Evolutionary conservation across 2,888 invertebrate species (phyloP), one percentile per base, ranked within the genome.

Genomic region (Sphinx pinastri): DNA sequence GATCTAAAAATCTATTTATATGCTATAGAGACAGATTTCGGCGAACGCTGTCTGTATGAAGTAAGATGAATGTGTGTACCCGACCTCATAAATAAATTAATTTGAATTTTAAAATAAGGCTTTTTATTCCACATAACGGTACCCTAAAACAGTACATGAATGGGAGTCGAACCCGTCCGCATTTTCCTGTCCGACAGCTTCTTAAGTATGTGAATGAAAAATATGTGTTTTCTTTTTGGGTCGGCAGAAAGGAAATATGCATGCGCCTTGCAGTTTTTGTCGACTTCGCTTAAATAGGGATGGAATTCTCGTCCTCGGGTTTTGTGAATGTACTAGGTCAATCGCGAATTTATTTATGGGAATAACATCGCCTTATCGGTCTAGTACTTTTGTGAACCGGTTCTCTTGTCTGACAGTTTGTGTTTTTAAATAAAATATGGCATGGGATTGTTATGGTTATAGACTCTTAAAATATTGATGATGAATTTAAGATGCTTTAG

Each of bases 151-250:
- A 74, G 72, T 72, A 59, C 55, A 49, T 70, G 45, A 70, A 70
- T 68, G 67, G 51, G 63, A 70, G 67, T 67, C 67, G 52, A 58
- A 57, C 55, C 12, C 47, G 13, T 19, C 66, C 45, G 73, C 72
- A 76, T 73, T 77, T 77, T 75, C 74, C 77, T 75, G 79, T 79
- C 77, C 72, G 31, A 70, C 68, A 54, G 71, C 71, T 67, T 72
- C 75, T 75, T 78, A 73, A 76, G 75, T 70, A 78, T 76, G 75
- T 83, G 81, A 85, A 84, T 85, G 85, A 79, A 84, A 83, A 84
- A 82, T 84, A 78, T 78, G 80, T 79, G 81, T 84, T 82, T 82
- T 77, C 79, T 74, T 72, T 70, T 71, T 68, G 68, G 25, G 74
- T 71, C 67, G 68, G 16, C 49, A 12, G 68, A 52, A 51, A 63